Evolutionary conservation across 2,888 invertebrate genomes (phyloP).

Genomic region (Amphipyra berbera): DNA sequence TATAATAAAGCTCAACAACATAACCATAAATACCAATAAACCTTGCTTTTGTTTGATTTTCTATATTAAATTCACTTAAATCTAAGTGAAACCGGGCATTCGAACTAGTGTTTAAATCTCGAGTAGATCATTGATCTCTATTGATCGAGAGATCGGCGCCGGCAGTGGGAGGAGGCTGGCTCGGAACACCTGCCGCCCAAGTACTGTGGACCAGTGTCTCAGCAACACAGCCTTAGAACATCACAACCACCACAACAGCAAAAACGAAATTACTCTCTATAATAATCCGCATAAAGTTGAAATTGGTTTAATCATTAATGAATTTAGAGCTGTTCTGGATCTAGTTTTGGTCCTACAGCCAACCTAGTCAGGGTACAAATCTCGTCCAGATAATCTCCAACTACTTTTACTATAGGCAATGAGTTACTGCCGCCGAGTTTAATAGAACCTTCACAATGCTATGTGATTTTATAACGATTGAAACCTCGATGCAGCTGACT

Average conservation of each 20-base stretch:
- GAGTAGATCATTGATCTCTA: conserved; percentile 86
- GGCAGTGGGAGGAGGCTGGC: conserved; percentile 87
- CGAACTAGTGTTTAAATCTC: conserved; percentile 83
- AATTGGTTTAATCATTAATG: conserved; percentile 36
- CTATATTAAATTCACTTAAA: conserved; percentile 37
- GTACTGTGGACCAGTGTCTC: conserved; percentile 83
- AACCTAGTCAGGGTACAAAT: conserved; percentile 86
- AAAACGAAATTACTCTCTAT: conserved; percentile 68
- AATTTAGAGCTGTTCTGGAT: conserved; percentile 46
- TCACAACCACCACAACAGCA: conserved; percentile 49
- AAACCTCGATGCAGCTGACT: conserved; percentile 52
- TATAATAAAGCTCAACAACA: conserved; percentile 22
- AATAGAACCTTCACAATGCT: conserved; percentile 74
- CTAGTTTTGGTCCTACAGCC: conserved; percentile 59
- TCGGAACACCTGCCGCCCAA: conserved; percentile 89
- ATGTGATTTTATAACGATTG: conserved; percentile 69
- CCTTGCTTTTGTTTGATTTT: conserved; percentile 24
- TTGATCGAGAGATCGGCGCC: conserved; percentile 79
- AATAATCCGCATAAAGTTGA: conserved; percentile 61
- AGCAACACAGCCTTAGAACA: conserved; percentile 57
- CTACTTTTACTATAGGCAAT: conserved; percentile 82
- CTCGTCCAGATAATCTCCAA: conserved; percentile 83
- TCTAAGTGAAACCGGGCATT: conserved; percentile 48
- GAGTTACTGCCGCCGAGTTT: conserved; percentile 74
- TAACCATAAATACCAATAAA: conserved; percentile 32